Evolutionary conservation across 35 echinoderm and acorn worm species (phyloP), one percentile per base, ranked within the genome.

Genomic region (Stichopus chloronotus): DNA sequence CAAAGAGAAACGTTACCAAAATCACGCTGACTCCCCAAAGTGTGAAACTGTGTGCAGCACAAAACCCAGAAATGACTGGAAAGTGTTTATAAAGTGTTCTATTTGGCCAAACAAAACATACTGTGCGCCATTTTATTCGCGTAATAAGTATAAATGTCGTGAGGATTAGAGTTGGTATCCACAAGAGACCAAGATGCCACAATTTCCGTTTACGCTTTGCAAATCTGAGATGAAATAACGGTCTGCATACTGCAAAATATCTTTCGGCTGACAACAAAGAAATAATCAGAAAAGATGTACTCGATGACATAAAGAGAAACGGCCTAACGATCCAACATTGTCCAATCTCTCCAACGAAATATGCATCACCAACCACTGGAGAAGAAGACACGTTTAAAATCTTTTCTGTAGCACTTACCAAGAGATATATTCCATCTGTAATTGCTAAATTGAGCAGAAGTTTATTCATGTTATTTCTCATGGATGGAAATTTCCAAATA

Each of bases 361-460:
- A 53, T 61, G 56, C 52, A 25, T 96, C 92, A 77, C 53, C 17
- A 74, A 7, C 57, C 69, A 16, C n/a, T n/a, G 92, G 92, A 14
- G 95, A 94, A 25, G 20, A 21, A 11, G 53, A 17, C 53, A 58
- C 90, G 24, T 80, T 59, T 63, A 88, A 90, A 12, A 94, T 54
- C 63, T 96, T 96, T 60, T 96, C 95, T 10, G 92, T 92, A 11
- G 87, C 87, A 13, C 92, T 92, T 4, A 96, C 86, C 94, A 87
- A 22, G 59, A 96, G 63, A 56, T 83, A 93, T 25, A 96, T 78
- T 13, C 90, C 20, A 80, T 96, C 92, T 13, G 95, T 82, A 20
- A 96, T 81, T 8, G 95, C 95, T 53, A 96, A 22, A 58, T 96
- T 94, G 20, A 94, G 60, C 10, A 94, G 78, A 79, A 93, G 89